Conservation (phyloP, 2,888 invertebrate genomes). For the Oeneis ivallda region DNA sequence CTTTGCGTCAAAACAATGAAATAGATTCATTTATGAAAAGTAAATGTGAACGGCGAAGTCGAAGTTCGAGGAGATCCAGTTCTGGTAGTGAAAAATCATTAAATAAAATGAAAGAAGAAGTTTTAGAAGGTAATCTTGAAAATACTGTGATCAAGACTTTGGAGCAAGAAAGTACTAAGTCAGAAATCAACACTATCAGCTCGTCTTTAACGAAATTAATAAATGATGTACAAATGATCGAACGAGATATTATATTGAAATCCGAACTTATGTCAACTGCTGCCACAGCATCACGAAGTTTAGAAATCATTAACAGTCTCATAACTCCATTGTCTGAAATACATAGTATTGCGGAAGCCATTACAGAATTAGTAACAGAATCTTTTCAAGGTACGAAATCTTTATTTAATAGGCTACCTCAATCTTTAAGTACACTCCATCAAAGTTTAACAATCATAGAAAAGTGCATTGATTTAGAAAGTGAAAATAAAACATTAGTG, state of each 20-base stretch:
- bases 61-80: conserved; percentile 69
- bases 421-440: conserved; percentile 84
- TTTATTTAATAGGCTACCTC: conserved; percentile 80
- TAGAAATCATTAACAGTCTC: conserved; percentile 84
- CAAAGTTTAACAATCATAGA: conserved; percentile 85
- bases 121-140: conserved; percentile 45
- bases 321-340: conserved; percentile 84
- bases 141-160: conserved; percentile 28
- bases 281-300: conserved; percentile 84
- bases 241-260: conserved; percentile 84
- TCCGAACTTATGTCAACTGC: conserved; percentile 85
- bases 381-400: conserved; percentile 69
- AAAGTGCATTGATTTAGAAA: conserved; percentile 86
- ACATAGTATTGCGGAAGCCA: conserved; percentile 81
- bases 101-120: conserved; percentile 61
- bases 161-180: conserved; percentile 54
- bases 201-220: conserved; percentile 70
- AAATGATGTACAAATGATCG: conserved; percentile 82
- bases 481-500: conserved; percentile 84
- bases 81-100: conserved; percentile 77
- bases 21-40: conserved; percentile 47
- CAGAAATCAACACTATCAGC: conserved; percentile 52
- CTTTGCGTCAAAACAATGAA: conserved; percentile 36
- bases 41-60: conserved; percentile 68
- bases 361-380: conserved; percentile 68